Evolutionary conservation across 37 sponge, comb jelly and placozoan genomes (phyloP).

Genomic region (Ianthella basta): DNA sequence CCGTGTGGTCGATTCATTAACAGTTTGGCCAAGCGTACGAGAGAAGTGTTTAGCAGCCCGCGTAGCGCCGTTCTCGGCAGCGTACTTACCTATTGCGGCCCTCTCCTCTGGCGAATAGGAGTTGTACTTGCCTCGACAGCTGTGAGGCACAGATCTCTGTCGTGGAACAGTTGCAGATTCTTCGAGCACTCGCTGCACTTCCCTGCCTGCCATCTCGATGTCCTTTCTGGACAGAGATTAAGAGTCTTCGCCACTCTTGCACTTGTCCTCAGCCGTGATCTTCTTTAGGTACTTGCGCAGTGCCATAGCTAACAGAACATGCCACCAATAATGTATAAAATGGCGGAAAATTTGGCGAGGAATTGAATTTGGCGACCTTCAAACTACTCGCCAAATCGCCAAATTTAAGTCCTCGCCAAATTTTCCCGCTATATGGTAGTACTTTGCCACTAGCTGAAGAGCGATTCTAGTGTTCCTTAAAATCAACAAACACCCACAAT

Average conservation of each 20-base stretch:
- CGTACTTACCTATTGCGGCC: conserved; percentile 21
- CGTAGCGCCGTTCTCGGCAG: conserved; percentile 23
- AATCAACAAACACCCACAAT: no score
- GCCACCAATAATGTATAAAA: neutral
- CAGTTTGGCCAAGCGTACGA: neutral
- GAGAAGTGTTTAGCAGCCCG: conserved; percentile 18
- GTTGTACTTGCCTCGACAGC: conserved; percentile 17
- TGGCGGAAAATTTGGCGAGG: neutral
- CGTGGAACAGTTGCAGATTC: conserved; percentile 4
- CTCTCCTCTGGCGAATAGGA: conserved; percentile 16
- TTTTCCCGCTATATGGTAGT: conserved; percentile 11
- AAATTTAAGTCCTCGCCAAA: conserved; percentile 11
- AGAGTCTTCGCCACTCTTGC: neutral
- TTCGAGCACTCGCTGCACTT: neutral
- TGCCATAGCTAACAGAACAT: neutral
- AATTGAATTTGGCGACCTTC: conserved; percentile 4
- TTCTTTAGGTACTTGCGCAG: neutral
- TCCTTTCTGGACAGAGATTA: conserved; percentile 12
- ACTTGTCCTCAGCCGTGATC: neutral
- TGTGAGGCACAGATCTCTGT: conserved; percentile 12
- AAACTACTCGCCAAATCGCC: conserved; percentile 16
- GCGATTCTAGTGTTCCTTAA: no score
- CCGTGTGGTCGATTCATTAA: neutral
- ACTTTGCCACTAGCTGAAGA: no score
- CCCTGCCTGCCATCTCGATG: conserved; percentile 15